Evolutionary conservation across 2,888 invertebrate genomes (phyloP), one percentile per base, ranked within the genome.

Genomic region (Folsomia candida): DNA sequence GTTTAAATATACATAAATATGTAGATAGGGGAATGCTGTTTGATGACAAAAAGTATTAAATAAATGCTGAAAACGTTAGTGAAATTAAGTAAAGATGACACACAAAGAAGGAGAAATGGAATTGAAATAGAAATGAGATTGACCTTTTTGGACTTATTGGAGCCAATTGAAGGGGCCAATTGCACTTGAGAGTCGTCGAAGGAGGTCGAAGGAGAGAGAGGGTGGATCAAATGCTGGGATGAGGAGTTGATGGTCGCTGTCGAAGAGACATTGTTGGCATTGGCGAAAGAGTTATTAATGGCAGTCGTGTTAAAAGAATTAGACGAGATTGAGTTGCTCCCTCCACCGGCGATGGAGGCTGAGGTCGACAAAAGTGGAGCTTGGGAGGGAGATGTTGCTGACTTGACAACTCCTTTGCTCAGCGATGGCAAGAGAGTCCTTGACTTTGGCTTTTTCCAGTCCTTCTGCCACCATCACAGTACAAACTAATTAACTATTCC

Each of bases 391-490:
- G 72, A 66, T n/a, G 57, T 71, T 60, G 76, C 74, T 54, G 74
- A 76, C 67, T 76, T 76, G 67, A 74, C 76, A 63, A 76, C 76
- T 47, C 77, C 77, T 73, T 77, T 76, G 71, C 74, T 74, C 65
- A 76, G 65, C 60, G 77, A 72, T 67, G 78, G 77, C 67, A 79
- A 69, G 75, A 79, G 70, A 69, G 73, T 73, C 62, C 77, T 71
- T 64, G 74, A 76, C 73, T 79, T 79, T 70, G 74, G 70, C 68
- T 77, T 79, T 71, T 79, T 79, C 78, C 78, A 79, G 70, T 79
- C 78, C 78, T 79, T 64, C 67, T 62, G 6, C 69, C 60, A 29
- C 57, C 68, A 67, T 27, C 59, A 57, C 66, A 67, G 57, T 69
- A 68, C 68, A 74, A 28, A 69, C 75, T 57, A 69, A 66, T 69